phyloP scores from a whole-genome alignment of 2,888 invertebrate species.

The Acleris literana region DNA sequence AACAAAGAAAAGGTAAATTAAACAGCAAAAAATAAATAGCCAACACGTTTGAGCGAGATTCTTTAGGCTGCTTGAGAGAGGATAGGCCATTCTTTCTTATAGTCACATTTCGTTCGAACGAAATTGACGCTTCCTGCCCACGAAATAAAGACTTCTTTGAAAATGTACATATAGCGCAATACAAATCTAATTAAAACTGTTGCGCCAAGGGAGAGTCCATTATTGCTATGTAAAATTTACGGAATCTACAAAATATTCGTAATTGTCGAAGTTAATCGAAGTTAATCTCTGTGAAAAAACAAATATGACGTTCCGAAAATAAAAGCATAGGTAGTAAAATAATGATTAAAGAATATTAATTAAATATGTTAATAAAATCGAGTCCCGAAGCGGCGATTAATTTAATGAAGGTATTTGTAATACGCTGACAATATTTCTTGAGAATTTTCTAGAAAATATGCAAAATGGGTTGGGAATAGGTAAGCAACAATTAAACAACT shows the following conservation, averaged over 20 bases:
- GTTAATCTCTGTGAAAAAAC: slow-evolving; percentile 23
- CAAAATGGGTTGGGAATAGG: slow-evolving; percentile 5
- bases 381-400: slow-evolving; percentile 4
- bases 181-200: slow-evolving; percentile 27
- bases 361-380: slow-evolving; percentile 7
- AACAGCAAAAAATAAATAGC: slow-evolving; percentile 62
- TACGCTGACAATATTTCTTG: slow-evolving; percentile 10
- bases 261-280: slow-evolving; percentile 23
- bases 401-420: slow-evolving; percentile 14
- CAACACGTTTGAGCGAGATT: slow-evolving; percentile 58
- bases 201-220: not conserved
- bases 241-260: not conserved
- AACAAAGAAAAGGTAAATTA: slow-evolving; percentile 66
- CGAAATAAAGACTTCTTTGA: slow-evolving; percentile 14
- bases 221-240: slow-evolving; percentile 17
- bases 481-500: slow-evolving; percentile 9
- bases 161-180: slow-evolving; percentile 2
- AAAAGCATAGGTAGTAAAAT: slow-evolving; percentile 3
- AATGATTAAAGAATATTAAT: not conserved
- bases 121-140: slow-evolving; percentile 2
- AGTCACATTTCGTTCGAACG: slow-evolving; percentile 29
- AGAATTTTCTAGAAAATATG: slow-evolving; percentile 9
- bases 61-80: slow-evolving; percentile 49
- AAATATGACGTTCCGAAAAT: slow-evolving; percentile 13
- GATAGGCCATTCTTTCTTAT: slow-evolving; percentile 45